Conservation (phyloP, 1,140 invertebrate genomes). For the Diprion similis region DNA sequence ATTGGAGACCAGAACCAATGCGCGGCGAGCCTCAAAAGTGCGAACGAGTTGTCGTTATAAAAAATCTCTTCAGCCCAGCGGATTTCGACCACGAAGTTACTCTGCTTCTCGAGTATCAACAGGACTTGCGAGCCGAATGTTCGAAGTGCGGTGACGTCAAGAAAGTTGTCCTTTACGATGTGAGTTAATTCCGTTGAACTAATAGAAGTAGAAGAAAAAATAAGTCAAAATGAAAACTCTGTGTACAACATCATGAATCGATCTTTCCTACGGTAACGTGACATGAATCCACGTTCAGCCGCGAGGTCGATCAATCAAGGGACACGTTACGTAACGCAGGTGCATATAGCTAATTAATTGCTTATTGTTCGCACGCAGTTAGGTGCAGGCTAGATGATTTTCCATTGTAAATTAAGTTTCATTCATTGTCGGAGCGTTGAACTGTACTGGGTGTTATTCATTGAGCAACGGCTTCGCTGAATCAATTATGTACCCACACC, state of each 20-base stretch:
- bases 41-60: constrained; percentile 92
- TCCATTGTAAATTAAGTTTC: constrained; percentile 3
- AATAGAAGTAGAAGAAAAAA: not conserved
- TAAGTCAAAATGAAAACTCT: not conserved
- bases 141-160: constrained; percentile 91
- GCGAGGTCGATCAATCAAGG: not conserved
- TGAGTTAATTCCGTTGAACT: constrained; percentile 62
- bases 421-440: not conserved
- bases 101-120: constrained; percentile 89
- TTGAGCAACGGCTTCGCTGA: too few species aligned
- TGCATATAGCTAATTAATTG: too few species aligned
- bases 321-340: too few species aligned
- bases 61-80: constrained; percentile 91
- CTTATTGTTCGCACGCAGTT: too few species aligned
- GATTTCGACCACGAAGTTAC: constrained; percentile 91
- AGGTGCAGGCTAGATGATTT: not conserved
- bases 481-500: too few species aligned
- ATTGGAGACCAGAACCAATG: constrained; percentile 94
- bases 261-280: too few species aligned
- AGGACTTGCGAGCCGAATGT: constrained; percentile 90
- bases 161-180: constrained; percentile 93
- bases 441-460: not conserved
- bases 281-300: not conserved
- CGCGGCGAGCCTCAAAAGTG: constrained; percentile 83
- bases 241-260: not conserved